Evolutionary conservation across 2,888 invertebrate species (phyloP).

Genomic region (Epistrophe grossulariae): DNA sequence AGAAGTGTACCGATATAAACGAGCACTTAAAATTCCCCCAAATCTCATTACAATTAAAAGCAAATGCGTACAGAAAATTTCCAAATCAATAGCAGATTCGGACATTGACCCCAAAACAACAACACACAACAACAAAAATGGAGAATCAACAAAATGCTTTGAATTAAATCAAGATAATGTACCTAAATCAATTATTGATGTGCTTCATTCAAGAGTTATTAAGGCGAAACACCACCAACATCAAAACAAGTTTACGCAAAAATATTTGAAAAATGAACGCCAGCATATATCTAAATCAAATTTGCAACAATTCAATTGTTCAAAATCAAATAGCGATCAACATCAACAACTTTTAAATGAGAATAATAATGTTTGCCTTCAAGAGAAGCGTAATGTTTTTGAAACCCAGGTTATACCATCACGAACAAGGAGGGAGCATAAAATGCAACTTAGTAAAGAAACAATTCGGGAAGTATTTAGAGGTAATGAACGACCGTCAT

Average conservation of each 20-base stretch:
- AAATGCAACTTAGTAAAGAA: conserved; percentile 89
- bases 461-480: conserved; percentile 93
- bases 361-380: conserved; percentile 63
- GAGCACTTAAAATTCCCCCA: conserved; percentile 92
- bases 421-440: conserved; percentile 90
- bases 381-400: conserved; percentile 85
- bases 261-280: conserved; percentile 43
- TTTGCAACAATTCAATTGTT: conserved; percentile 10
- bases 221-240: conserved; percentile 44
- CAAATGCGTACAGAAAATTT: conserved; percentile 88
- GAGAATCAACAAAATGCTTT: not conserved
- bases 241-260: conserved; percentile 29
- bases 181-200: conserved; percentile 83
- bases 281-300: conserved; percentile 1
- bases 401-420: conserved; percentile 89
- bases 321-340: conserved; percentile 4
- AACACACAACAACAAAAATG: conserved; percentile 53
- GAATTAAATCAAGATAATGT: conserved; percentile 46
- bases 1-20: conserved; percentile 92
- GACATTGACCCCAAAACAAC: conserved; percentile 84
- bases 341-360: conserved; percentile 33
- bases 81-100: conserved; percentile 91
- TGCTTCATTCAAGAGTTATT: conserved; percentile 82
- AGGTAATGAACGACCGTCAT: conserved; percentile 89
- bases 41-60: conserved; percentile 92